phyloP scores from a whole-genome alignment of 2,113 vertebrate species.

The Centropristis striata region DNA sequence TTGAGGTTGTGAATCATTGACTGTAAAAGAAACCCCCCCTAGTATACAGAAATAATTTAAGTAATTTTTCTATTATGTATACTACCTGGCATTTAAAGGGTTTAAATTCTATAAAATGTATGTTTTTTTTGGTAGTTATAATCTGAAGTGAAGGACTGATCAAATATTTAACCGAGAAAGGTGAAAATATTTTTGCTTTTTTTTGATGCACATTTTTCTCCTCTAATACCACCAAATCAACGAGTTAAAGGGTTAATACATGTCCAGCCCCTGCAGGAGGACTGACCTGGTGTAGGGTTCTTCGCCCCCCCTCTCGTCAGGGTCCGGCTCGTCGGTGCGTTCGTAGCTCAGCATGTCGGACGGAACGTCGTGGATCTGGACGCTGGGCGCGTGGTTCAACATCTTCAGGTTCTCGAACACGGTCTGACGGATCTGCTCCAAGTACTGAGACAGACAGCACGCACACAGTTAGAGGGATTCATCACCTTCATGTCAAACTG shows the following conservation, averaged over 20 bases:
- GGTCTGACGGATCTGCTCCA: constrained; percentile 98
- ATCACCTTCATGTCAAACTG: neutral
- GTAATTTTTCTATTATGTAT: too few relatives aligned
- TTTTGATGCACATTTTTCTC: too few relatives aligned
- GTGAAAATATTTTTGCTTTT: too few relatives aligned
- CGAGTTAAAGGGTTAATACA: neutral
- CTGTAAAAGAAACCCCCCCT: too few relatives aligned
- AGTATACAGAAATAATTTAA: too few relatives aligned
- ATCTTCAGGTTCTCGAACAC: constrained; percentile 99
- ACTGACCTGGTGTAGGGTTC: constrained; percentile 93
- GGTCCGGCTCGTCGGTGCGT: constrained; percentile 94
- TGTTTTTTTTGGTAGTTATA: too few relatives aligned
- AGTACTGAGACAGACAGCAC: constrained; percentile 84
- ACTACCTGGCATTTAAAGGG: too few relatives aligned
- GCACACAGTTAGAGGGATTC: neutral
- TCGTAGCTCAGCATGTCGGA: constrained; percentile 96
- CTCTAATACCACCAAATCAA: too few relatives aligned
- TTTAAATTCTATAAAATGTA: too few relatives aligned
- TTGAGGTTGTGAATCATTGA: too few relatives aligned
- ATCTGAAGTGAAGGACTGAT: too few relatives aligned
- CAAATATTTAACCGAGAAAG: too few relatives aligned
- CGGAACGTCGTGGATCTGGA: constrained; percentile 98
- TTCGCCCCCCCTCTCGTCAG: constrained; percentile 93
- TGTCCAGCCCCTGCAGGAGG: neutral
- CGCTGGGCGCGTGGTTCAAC: constrained; percentile 97